These are phyloP conservation scores for Noctua pronuba DNA, from an alignment of 2,888 invertebrate species.

Conservation along the genomic window DNA sequence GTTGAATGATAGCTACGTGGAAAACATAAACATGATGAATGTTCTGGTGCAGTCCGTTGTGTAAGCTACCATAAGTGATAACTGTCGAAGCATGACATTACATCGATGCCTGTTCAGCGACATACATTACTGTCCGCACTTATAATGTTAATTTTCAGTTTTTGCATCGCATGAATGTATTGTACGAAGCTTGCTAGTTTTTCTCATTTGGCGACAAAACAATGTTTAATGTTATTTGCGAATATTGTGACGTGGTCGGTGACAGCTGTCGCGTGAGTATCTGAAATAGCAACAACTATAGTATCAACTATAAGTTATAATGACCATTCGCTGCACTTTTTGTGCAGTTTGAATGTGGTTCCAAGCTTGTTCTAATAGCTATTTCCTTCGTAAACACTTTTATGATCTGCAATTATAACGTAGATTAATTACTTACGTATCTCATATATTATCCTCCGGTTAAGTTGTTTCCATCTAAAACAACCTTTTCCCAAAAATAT, in stretches of 20 bases:
- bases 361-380: constrained; percentile 6
- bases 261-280: constrained; percentile 32
- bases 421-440: not conserved
- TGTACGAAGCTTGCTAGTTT: constrained; percentile 25
- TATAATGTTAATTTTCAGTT: constrained; percentile 23
- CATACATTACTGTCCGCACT: constrained; percentile 25
- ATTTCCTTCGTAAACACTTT: constrained; percentile 1
- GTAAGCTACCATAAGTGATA: not conserved
- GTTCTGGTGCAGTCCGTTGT: constrained; percentile 14
- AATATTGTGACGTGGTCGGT: constrained; percentile 3
- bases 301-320: constrained; percentile 2
- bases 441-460: not conserved
- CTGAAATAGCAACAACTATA: constrained; percentile 10
- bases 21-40: not conserved
- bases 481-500: not conserved
- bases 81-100: constrained; percentile 32
- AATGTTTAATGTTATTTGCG: constrained; percentile 11
- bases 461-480: not conserved
- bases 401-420: not conserved
- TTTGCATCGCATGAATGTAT: constrained; percentile 36
- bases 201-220: constrained; percentile 10
- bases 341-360: constrained; percentile 4
- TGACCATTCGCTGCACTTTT: constrained; percentile 1
- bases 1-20: constrained; percentile 8
- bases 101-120: constrained; percentile 31